A percentile compares a stretch with the other conserved stretches of the same genome.
Conservation (phyloP, 2,797 vertebrate species). For the Pseudochaenichthys georgianus region DNA sequence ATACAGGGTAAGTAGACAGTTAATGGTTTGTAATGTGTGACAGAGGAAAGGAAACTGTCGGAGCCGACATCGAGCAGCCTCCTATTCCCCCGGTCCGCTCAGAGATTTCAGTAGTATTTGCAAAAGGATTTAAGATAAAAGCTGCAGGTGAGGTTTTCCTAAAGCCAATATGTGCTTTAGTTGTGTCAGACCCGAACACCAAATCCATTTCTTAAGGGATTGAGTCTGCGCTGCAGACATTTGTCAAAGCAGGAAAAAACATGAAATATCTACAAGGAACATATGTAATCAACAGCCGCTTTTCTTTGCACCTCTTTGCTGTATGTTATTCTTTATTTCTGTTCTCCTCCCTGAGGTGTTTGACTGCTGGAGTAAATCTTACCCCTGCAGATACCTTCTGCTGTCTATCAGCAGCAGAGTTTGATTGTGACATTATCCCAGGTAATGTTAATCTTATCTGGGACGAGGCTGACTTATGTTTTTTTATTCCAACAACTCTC, state of each 20-base stretch:
- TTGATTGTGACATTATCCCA: constrained; percentile 73
- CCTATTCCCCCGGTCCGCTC: constrained; percentile 63
- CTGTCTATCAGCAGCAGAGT: constrained; percentile 69
- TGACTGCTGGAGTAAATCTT: constrained; percentile 60
- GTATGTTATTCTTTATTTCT: constrained; percentile 44
- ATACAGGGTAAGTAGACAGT: constrained; percentile 82
- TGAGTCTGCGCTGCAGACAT: constrained; percentile 35
- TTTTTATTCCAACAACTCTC: constrained; percentile 62
- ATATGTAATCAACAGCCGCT: constrained; percentile 51
- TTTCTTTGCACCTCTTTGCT: constrained; percentile 47
- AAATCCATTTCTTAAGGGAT: constrained; percentile 54
- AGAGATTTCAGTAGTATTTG: constrained; percentile 77
- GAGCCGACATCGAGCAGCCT: constrained; percentile 72
- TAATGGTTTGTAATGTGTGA: constrained; percentile 79
- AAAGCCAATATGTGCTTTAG: constrained; percentile 61
- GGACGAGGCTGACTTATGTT: constrained; percentile 66
- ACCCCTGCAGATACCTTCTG: constrained; percentile 54
- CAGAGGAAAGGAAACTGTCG: constrained; percentile 77
- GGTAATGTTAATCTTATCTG: constrained; percentile 74
- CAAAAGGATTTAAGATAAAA: constrained; percentile 79
- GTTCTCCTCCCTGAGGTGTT: constrained; percentile 52
- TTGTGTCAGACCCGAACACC: constrained; percentile 31
- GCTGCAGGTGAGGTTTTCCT: constrained; percentile 67
- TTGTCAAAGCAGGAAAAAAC: constrained; percentile 55
- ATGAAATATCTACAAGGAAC: constrained; percentile 40